A percentile compares a stretch with the other conserved stretches of the same genome.
These are phyloP conservation scores for Poeciliopsis gracilis DNA, from an alignment of 2,797 vertebrate species.

Conservation along the genomic window DNA sequence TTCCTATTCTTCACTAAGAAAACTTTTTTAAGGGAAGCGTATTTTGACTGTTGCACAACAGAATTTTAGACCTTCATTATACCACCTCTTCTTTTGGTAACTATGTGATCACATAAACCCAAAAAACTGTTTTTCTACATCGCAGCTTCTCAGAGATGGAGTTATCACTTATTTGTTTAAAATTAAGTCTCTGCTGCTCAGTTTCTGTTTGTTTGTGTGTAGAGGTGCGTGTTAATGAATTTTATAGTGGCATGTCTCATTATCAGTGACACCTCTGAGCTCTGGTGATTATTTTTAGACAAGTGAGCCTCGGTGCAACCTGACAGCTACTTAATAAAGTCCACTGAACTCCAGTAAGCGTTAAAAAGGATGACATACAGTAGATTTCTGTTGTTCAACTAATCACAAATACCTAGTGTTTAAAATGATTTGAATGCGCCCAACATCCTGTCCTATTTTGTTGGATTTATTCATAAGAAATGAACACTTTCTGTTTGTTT, in stretches of 20 bases:
- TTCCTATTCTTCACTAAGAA: background rate
- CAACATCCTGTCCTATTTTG: background rate
- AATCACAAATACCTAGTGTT: background rate
- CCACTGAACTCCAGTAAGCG: slow-evolving; percentile 4
- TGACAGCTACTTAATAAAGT: slow-evolving; percentile 31
- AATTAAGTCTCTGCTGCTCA: background rate
- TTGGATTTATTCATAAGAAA: background rate
- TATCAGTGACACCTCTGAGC: slow-evolving; percentile 15
- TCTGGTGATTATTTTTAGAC: slow-evolving; percentile 10
- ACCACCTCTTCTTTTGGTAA: background rate
- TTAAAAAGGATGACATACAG: background rate
- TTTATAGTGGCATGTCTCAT: slow-evolving; percentile 24
- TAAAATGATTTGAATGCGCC: background rate
- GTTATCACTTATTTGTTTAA: background rate
- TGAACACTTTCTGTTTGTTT: background rate
- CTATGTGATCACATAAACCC: background rate
- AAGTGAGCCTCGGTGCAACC: slow-evolving; percentile 8
- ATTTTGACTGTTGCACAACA: background rate
- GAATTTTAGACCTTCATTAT: background rate
- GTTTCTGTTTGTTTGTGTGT: background rate
- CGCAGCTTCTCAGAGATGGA: background rate
- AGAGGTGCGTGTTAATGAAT: background rate
- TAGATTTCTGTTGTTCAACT: background rate
- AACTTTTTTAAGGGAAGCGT: too few relatives aligned
- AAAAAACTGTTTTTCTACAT: background rate